Percentiles rank a stretch among this genome's conserved stretches.
phyloP scores from a whole-genome alignment of 35 echinoderm and acorn worm species.

The Acanthaster planci region DNA sequence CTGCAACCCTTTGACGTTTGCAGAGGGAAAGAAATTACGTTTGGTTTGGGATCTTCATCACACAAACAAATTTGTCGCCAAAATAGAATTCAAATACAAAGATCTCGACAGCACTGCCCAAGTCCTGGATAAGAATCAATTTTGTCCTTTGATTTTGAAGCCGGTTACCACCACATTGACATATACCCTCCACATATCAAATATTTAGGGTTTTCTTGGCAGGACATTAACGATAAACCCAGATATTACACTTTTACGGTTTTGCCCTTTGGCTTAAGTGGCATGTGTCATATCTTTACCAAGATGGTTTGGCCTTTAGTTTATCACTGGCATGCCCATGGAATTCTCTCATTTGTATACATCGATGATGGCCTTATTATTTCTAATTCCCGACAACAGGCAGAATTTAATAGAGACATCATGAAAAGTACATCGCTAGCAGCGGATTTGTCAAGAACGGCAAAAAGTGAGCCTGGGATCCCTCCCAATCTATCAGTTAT shows the following conservation, averaged over 20 bases:
- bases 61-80: too few relatives aligned
- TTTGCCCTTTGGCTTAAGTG: constrained; percentile 25
- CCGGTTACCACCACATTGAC: too few relatives aligned
- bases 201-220: too few relatives aligned
- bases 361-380: constrained; percentile 32
- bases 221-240: too few relatives aligned
- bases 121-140: too few relatives aligned
- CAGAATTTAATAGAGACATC: background rate
- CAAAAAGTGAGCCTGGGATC: constrained; percentile 17
- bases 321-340: constrained; percentile 26
- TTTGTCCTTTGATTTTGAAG: too few relatives aligned
- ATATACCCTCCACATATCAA: too few relatives aligned
- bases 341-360: constrained; percentile 14
- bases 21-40: constrained; percentile 44
- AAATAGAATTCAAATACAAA: too few relatives aligned
- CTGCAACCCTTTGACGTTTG: constrained; percentile 19
- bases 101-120: too few relatives aligned
- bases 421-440: background rate
- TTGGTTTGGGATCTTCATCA: too few relatives aligned
- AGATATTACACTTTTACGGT: constrained; percentile 8
- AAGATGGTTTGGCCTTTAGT: constrained; percentile 25
- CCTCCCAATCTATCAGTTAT: background rate
- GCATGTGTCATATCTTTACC: constrained; percentile 34
- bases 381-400: background rate
- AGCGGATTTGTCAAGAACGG: constrained; percentile 28